Evolutionary conservation across 2,888 invertebrate genomes (phyloP).

Genomic region (Actias luna): DNA sequence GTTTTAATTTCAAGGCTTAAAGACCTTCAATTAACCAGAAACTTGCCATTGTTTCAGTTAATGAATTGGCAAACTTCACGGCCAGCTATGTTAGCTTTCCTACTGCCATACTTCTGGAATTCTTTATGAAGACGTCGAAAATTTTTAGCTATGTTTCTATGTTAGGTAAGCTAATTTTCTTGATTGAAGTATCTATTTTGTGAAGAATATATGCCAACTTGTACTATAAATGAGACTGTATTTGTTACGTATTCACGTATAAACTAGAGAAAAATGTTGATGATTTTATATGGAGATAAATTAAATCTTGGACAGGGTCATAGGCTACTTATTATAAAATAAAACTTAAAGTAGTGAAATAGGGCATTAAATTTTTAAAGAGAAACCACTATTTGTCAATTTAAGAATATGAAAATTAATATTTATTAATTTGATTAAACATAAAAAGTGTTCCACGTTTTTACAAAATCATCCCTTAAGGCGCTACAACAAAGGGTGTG

Average conservation of each 20-base stretch:
- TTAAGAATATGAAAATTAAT: too few species aligned
- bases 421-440: too few species aligned
- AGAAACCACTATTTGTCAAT: too few species aligned
- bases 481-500: too few species aligned
- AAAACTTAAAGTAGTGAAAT: too few species aligned
- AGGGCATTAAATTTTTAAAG: too few species aligned
- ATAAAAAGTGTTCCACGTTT: too few species aligned
- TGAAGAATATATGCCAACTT: not conserved
- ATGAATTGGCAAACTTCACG: constrained; percentile 47
- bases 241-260: not conserved
- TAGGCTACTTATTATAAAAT: too few species aligned
- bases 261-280: not conserved
- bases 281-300: too few species aligned
- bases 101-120: constrained; percentile 52
- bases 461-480: too few species aligned
- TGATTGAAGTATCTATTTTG: not conserved
- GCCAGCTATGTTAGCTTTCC: constrained; percentile 37
- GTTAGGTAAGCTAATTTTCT: constrained; percentile 39
- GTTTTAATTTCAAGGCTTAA: not conserved
- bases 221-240: not conserved
- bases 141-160: constrained; percentile 54
- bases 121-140: constrained; percentile 51
- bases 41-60: constrained; percentile 33
- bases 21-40: not conserved
- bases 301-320: too few species aligned